Base-by-base conservation (phyloP, 2,888 invertebrate species). In the Chrysotoxum bicinctum region DNA sequence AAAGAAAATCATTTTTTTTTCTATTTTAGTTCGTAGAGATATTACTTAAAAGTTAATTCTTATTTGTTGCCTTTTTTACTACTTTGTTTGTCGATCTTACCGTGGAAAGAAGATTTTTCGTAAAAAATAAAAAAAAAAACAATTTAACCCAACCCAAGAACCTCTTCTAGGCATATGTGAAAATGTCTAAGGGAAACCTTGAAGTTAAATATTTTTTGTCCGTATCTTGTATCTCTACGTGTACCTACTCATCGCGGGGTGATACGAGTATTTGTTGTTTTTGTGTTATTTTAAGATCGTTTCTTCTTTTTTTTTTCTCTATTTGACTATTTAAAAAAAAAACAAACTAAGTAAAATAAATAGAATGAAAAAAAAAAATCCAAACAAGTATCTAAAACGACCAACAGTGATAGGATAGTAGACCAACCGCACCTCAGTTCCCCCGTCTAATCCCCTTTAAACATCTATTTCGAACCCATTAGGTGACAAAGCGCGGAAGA, bases 401-500 rank as follows among this genome's bases (percentile, higher is more conserved):
- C 58, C 40, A 60, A 35, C 23, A 23, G 23, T 40, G n/a, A n/a
- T 23, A 76, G 32, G 40, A 23, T 58, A 37, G 23, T n/a, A 48
- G 30, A 50, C 30, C 37, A 50, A 43, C 21, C 32, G 10, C 66
- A 26, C 54, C 26, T 50, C 35, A 1, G 4, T 2, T 21, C 21
- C 12, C 45, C 60, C 35, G 16, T 19, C 21, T 32, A 54, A 76
- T 62, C 50, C 66, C 66, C 35, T 66, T 32, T 50, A 66, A 66
- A 66, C 66, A 62, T 58, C 70, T 73, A 73, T 76, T 74, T 62
- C 23, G 32, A 48, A 60, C 50, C 69, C 64, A 79, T 84, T 75
- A 69, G 84, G 80, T 80, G 80, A 85, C 84, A 85, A 72, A 68
- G 80, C 72, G 80, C 80, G 84, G 80, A 85, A 85, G 80, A 80